These are phyloP conservation scores for Drosophila stalkeri DNA, from an alignment of 2,888 invertebrate species.

Conservation along the genomic window DNA sequence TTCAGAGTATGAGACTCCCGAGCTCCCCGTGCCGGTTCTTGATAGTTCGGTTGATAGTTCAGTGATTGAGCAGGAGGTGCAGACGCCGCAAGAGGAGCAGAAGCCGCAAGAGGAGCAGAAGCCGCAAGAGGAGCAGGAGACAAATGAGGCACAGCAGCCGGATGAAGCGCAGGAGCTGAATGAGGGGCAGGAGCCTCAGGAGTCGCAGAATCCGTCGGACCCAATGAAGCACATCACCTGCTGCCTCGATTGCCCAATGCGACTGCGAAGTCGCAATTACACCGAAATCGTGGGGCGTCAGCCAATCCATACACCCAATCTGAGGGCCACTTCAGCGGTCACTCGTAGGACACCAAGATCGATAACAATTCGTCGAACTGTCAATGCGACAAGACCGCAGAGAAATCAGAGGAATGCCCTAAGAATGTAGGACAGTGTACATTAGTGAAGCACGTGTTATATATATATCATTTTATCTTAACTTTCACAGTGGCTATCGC, in stretches of 20 bases:
- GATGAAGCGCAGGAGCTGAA: too few species aligned
- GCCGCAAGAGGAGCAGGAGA: background rate
- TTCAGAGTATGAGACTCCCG: background rate
- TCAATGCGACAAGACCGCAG: background rate
- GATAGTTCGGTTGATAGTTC: background rate
- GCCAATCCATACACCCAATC: background rate
- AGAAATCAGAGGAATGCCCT: background rate
- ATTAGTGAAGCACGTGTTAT: background rate
- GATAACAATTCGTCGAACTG: rapidly evolving
- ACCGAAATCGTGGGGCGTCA: background rate
- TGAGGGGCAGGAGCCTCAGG: too few species aligned
- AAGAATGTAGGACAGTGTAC: background rate
- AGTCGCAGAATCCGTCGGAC: background rate
- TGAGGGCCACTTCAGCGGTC: background rate
- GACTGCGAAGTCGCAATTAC: background rate
- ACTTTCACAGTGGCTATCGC: background rate
- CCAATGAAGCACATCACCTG: background rate
- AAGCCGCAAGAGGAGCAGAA: too few species aligned
- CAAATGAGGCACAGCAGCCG: too few species aligned
- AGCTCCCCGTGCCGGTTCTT: background rate
- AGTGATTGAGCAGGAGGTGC: background rate
- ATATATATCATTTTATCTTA: background rate
- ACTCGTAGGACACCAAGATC: background rate
- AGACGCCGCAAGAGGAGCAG: background rate
- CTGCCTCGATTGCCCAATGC: background rate